Conservation (phyloP, 2,797 vertebrate species). For the Selene dorsalis region DNA sequence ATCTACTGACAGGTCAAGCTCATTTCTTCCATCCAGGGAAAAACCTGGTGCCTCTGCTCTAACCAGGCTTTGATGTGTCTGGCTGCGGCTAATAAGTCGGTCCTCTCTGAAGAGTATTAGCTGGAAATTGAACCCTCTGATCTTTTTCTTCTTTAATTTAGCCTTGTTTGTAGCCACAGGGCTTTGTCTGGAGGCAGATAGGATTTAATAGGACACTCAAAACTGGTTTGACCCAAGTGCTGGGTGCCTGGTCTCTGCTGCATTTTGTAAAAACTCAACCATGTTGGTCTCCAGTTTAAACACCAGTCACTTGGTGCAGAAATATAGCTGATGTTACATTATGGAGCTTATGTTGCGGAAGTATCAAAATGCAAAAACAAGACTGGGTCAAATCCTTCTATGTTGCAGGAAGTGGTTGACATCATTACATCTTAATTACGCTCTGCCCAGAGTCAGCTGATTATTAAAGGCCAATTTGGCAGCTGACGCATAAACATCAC, state of each 20-base stretch:
- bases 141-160: conserved; percentile 57
- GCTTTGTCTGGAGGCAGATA: conserved; percentile 34
- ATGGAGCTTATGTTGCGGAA: too few species aligned
- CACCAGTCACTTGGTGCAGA: too few species aligned
- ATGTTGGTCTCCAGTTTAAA: too few species aligned
- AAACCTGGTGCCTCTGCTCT: conserved; percentile 7
- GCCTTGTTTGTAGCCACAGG: conserved; percentile 41
- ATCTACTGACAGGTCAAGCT: conserved; percentile 45
- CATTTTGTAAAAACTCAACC: neutral
- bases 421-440: too few species aligned
- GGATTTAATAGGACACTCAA: conserved; percentile 1
- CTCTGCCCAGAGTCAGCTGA: too few species aligned
- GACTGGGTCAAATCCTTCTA: too few species aligned
- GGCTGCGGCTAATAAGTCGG: conserved; percentile 51
- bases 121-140: conserved; percentile 64
- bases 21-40: conserved; percentile 28
- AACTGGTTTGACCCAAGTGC: neutral
- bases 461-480: too few species aligned
- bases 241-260: neutral
- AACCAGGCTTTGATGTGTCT: conserved; percentile 65
- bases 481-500: too few species aligned
- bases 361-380: too few species aligned
- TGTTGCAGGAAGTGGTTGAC: too few species aligned
- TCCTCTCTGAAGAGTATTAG: conserved; percentile 53
- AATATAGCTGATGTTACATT: too few species aligned